Evolutionary conservation across 2,888 invertebrate genomes (phyloP).

Genomic region (Oxytorus armatus): DNA sequence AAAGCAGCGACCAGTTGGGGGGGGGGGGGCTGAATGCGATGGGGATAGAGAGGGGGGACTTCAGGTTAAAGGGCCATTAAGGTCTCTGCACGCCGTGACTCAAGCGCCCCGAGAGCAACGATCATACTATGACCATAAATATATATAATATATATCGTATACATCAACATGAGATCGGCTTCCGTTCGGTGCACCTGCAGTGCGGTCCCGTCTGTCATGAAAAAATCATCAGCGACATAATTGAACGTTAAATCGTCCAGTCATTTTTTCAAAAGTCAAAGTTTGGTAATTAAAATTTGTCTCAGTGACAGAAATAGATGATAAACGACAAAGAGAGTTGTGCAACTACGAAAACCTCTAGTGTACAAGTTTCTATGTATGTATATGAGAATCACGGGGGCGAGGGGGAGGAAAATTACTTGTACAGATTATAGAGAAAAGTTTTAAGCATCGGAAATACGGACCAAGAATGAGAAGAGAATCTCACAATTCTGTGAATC

Average conservation of each 20-base stretch:
- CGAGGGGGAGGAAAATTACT: neutral
- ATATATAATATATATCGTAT: neutral
- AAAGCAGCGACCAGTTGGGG: conserved; percentile 14
- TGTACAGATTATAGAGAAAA: conserved; percentile 3
- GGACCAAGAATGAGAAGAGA: neutral
- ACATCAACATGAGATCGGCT: conserved; percentile 1
- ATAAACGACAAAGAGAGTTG: too few species aligned
- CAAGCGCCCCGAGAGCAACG: conserved; percentile 57
- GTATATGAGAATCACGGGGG: too few species aligned
- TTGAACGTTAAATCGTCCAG: neutral
- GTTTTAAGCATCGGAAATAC: neutral
- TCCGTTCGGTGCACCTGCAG: conserved; percentile 2
- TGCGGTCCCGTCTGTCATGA: neutral
- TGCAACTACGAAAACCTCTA: too few species aligned
- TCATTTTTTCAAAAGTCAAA: too few species aligned
- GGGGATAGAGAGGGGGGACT: conserved; percentile 68
- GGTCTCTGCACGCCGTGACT: conserved; percentile 70
- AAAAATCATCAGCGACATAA: neutral
- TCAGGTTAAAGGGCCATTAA: conserved; percentile 80
- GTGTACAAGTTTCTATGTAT: too few species aligned
- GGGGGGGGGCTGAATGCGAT: conserved; percentile 36
- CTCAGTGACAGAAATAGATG: too few species aligned
- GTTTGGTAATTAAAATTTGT: too few species aligned
- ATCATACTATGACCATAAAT: conserved; percentile 30
- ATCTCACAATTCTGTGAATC: conserved; percentile 5